Conservation (phyloP, 2,888 invertebrate species). For the Nymphalis urticae region DNA sequence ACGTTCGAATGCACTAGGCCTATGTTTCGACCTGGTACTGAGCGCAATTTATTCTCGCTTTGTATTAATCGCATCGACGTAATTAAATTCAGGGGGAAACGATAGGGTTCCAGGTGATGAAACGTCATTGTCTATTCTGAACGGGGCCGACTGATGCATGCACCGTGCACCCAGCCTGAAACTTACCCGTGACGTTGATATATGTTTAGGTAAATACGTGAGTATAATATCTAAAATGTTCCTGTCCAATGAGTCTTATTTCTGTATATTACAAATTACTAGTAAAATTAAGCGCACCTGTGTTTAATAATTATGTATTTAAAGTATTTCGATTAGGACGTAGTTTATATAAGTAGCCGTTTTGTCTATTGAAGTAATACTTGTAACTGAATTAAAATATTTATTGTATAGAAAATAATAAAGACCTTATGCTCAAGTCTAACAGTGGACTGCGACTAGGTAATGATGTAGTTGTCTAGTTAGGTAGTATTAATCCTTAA, state of each 20-base stretch:
- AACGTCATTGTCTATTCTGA: conserved; percentile 42
- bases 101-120: conserved; percentile 39
- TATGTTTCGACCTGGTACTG: conserved; percentile 37
- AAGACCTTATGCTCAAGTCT: too few species aligned
- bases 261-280: too few species aligned
- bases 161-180: background rate
- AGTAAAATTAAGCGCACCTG: too few species aligned
- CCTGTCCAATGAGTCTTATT: background rate
- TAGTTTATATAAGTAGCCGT: too few species aligned
- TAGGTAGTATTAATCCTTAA: too few species aligned
- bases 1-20: conserved; percentile 23
- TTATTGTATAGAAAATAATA: too few species aligned
- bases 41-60: conserved; percentile 46
- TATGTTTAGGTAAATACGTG: conserved; percentile 19
- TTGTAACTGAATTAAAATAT: too few species aligned
- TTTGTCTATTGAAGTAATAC: too few species aligned
- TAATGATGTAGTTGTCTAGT: too few species aligned
- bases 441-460: too few species aligned
- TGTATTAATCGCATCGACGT: conserved; percentile 47
- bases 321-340: too few species aligned
- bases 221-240: conserved; percentile 9
- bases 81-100: conserved; percentile 54
- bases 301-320: too few species aligned
- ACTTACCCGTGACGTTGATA: conserved; percentile 19
- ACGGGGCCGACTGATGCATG: conserved; percentile 22